Evolutionary conservation across 1,140 invertebrate genomes (phyloP), one percentile per base, ranked within the genome.

Genomic region (Habropoda laboriosa): DNA sequence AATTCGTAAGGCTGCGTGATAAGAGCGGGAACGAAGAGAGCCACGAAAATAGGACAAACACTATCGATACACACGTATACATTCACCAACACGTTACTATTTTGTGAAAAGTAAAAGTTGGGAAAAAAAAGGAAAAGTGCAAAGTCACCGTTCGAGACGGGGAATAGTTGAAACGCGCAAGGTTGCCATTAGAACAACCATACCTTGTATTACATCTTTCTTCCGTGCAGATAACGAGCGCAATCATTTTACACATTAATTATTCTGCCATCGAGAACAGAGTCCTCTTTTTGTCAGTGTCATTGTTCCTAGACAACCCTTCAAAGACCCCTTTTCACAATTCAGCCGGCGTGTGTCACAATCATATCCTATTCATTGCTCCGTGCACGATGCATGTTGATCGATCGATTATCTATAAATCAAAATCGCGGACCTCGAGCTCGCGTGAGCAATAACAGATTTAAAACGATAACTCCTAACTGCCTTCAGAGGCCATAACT

Each of bases 1-100:
- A 84, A 78, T 85, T 63, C 49, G 49, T 72, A 73, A 83, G 51
- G 24, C 42, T 24, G 6, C 27, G 2, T 5, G 61, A 67, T 70
- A 63, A 73, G 12, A 70, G 6, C 24, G 13, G 58, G 55, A 72
- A 40, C 16, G 47, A 38, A 24, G 57, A 5, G 49, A 67, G 27
- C 27, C 4, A 16, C 2, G 64, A 38, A 77, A 77, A 77, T 58
- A 38, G 74, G 64, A 47, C 27, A 68, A 10, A 27, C 8, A 53
- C 24, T 74, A 38, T 24, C 8, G 42, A 42, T 4, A 30, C 3
- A 7, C 24, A 27, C 10, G 18, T 5, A 13, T n/a, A n/a, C n/a
- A n/a, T n/a, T n/a, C n/a, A n/a, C n/a, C 3, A 66, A 32, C 13
- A 5, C 12, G 24, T 16, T 5, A 40, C 38, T 35, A n/a, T 63